Percentiles rank a stretch among this genome's conserved stretches.
phyloP scores from a whole-genome alignment of 2,888 invertebrate species.

The Acrocyrtus sp. region DNA sequence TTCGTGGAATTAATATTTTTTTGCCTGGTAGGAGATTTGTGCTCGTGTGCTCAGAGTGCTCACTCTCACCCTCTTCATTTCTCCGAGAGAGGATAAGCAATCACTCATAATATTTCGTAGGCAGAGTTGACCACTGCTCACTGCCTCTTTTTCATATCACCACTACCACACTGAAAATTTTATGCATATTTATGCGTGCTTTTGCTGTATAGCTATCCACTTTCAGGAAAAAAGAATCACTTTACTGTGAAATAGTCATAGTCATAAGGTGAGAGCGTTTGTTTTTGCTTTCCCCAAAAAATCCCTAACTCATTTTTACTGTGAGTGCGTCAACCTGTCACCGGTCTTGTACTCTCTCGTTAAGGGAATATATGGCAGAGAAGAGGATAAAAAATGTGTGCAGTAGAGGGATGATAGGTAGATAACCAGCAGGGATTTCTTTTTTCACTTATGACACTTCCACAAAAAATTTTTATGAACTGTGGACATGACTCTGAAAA shows the following conservation, averaged over 20 bases:
- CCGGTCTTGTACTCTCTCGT: constrained; percentile 31
- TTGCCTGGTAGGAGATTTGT: too few relatives aligned
- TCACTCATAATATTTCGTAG: constrained; percentile 29
- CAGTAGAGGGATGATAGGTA: too few relatives aligned
- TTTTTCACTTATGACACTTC: too few relatives aligned
- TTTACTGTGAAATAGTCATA: not conserved
- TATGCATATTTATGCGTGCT: too few relatives aligned
- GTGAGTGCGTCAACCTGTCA: constrained; percentile 27
- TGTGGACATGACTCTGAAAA: not conserved
- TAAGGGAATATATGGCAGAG: too few relatives aligned
- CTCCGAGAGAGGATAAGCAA: not conserved
- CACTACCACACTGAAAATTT: too few relatives aligned
- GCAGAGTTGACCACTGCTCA: too few relatives aligned
- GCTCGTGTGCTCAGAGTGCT: too few relatives aligned
- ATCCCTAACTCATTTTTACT: constrained; percentile 18
- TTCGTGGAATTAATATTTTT: not conserved
- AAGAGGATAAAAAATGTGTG: too few relatives aligned
- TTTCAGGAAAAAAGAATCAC: not conserved
- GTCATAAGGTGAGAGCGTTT: not conserved
- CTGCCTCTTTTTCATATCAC: too few relatives aligned
- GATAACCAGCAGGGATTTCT: constrained; percentile 8
- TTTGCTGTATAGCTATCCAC: not conserved
- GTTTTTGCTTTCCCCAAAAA: not conserved
- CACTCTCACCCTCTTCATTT: not conserved
- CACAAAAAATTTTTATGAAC: not conserved